Base-by-base conservation (phyloP, 2,113 vertebrate species). In the Meles meles region DNA sequence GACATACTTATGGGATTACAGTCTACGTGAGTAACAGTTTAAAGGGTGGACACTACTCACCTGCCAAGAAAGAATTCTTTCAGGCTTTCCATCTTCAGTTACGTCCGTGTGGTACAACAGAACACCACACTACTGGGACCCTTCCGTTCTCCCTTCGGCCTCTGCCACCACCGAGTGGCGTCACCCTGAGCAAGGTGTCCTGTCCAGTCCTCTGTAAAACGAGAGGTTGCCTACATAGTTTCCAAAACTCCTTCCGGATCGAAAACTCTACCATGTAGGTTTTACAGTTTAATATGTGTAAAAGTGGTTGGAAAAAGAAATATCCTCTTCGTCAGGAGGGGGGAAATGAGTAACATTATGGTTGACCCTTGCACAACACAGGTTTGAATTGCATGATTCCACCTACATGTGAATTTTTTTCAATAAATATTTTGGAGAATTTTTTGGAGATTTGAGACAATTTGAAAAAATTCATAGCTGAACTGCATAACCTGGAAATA, bases 21-120 rank as follows among this genome's bases (percentile, higher is more conserved):
- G 29, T 96, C 98, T 92, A 27, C 80, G 96, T 77, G 80, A 96
- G 9, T 90, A 94, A 89, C 23, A 59, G 55, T 89, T 92, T 90
- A 95, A 98, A 6, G 39, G 88, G 84, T 67, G 91, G 92, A 80
- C 11, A 96, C 34, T 82, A 74, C 82, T 98, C 90, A 95, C 83
- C 92, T 94, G 94, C 90, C 95, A 98, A 97, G 95, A 94, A 94
- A 94, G 34, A 83, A 97, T 92, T 90, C 83, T 87, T 96, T 86
- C 95, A 86, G 77, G 89, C 82, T 97, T 95, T 93, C 80, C 55
- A 39, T 94, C 14, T 0, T 27, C 47, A 74, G 59, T 80, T 42
- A 47, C 2, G 1, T 82, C 76, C 61, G 69, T 57, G 57, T 59
- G 80, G 25, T 55, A 2, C 11, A 79, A 81, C 91, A 84, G 34